These are phyloP conservation scores for Tychaedon coryphoeus DNA, from an alignment of 2,113 vertebrate genomes.

Conservation along the genomic window DNA sequence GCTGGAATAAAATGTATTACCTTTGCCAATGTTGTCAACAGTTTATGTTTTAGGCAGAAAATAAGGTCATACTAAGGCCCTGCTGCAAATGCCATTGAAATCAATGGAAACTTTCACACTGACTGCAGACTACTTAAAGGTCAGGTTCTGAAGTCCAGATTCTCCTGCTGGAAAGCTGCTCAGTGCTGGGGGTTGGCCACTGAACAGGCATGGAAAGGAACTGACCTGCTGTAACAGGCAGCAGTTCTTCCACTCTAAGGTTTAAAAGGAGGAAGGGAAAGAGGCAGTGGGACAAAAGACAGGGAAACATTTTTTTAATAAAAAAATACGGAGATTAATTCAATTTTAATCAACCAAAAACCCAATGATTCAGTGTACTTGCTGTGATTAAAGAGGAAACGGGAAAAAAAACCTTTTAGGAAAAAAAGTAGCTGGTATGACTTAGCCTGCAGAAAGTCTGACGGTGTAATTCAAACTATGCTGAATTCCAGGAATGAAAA, in stretches of 20 bases:
- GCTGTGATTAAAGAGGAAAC: background rate
- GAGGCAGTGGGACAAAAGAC: background rate
- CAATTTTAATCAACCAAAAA: background rate
- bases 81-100: background rate
- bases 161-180: background rate
- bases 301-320: background rate
- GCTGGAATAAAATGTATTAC: background rate
- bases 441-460: background rate
- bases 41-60: background rate
- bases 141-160: background rate
- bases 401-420: background rate
- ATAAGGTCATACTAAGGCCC: background rate
- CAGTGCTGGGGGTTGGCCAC: fast-evolving
- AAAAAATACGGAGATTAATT: background rate
- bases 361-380: background rate
- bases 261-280: background rate
- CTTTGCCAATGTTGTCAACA: background rate
- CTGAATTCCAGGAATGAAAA: background rate
- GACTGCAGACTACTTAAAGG: background rate
- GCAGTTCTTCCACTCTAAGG: background rate
- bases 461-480: background rate
- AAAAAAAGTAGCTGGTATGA: background rate
- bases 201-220: background rate
- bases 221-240: background rate
- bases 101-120: background rate